Conservation (phyloP, 2,888 invertebrate genomes). For the Dasysyrphus albostriatus region DNA sequence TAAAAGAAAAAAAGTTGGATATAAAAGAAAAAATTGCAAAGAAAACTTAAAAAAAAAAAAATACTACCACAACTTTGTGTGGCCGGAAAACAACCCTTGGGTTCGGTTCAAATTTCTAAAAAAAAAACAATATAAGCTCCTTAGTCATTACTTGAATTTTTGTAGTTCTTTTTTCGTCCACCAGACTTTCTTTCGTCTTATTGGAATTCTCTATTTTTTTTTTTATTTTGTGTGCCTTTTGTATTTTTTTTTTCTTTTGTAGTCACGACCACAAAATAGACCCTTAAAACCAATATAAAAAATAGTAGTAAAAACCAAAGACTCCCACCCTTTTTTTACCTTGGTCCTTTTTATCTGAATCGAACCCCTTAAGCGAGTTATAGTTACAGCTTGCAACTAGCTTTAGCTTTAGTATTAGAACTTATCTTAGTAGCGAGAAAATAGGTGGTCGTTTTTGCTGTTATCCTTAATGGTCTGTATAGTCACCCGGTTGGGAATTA, state of each 20-base stretch:
- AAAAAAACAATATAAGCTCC: constrained; percentile 35
- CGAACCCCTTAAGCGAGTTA: constrained; percentile 35
- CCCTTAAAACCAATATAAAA: constrained; percentile 46
- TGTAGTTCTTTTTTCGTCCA: constrained; percentile 28
- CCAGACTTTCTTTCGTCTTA: constrained; percentile 23
- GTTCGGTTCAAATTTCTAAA: constrained; percentile 16
- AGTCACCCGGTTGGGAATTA: constrained; percentile 43
- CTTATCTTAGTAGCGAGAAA: constrained; percentile 40
- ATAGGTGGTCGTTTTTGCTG: constrained; percentile 26
- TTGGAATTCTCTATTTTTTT: constrained; percentile 22
- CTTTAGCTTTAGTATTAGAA: constrained; percentile 39
- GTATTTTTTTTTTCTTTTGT: constrained; percentile 8
- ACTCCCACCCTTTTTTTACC: neutral
- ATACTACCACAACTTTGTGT: constrained; percentile 23
- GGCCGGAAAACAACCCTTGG: constrained; percentile 43
- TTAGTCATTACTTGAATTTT: constrained; percentile 42
- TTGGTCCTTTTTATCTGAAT: neutral
- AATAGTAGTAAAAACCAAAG: constrained; percentile 8
- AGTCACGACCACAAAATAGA: constrained; percentile 52
- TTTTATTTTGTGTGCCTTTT: constrained; percentile 19
- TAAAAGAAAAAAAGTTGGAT: constrained; percentile 26
- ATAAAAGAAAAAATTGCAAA: neutral
- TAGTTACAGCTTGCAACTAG: constrained; percentile 45
- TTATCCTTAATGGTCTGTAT: constrained; percentile 49
- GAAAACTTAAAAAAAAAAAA: constrained; percentile 14